A percentile compares a stretch with the other conserved stretches of the same genome.
Conservation (phyloP, 2,888 invertebrate genomes). For the Congeria kusceri region DNA sequence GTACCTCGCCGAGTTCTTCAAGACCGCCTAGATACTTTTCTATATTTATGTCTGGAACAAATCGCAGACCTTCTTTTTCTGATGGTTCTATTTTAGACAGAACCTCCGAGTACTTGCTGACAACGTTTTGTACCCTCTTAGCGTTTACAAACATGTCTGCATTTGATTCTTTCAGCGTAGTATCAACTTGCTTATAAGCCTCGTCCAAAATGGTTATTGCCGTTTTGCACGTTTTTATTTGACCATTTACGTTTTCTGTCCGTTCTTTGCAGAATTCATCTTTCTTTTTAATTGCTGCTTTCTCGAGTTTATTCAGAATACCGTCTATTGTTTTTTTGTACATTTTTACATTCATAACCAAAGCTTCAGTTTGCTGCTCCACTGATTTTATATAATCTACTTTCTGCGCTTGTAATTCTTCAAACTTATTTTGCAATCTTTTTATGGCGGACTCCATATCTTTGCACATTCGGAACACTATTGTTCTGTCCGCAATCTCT, state of each 20-base stretch:
- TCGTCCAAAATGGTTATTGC: conserved; percentile 35
- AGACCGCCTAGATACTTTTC: conserved; percentile 33
- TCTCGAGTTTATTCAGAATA: conserved; percentile 38
- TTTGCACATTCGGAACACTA: conserved; percentile 34
- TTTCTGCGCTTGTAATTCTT: conserved; percentile 27
- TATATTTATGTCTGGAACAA: conserved; percentile 35
- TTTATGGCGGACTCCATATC: conserved; percentile 31
- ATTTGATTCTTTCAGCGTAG: conserved; percentile 25
- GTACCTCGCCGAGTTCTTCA: conserved; percentile 25
- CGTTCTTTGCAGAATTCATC: conserved; percentile 14
- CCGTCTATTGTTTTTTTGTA: conserved; percentile 31
- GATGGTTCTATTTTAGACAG: conserved; percentile 34
- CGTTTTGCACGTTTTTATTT: conserved; percentile 41
- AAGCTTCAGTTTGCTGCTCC: conserved; percentile 33
- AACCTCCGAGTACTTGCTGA: conserved; percentile 30
- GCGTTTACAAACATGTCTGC: conserved; percentile 38
- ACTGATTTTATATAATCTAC: conserved; percentile 40
- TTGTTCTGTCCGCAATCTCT: conserved; percentile 31
- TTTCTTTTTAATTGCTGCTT: conserved; percentile 22
- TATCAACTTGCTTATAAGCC: conserved; percentile 39
- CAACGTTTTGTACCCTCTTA: conserved; percentile 29
- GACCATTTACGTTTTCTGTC: conserved; percentile 20
- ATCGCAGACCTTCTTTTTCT: conserved; percentile 36
- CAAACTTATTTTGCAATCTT: conserved; percentile 38
- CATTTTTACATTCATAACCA: conserved; percentile 22